These are phyloP conservation scores for Uria lomvia DNA, from an alignment of 2,113 vertebrate species.

Conservation along the genomic window DNA sequence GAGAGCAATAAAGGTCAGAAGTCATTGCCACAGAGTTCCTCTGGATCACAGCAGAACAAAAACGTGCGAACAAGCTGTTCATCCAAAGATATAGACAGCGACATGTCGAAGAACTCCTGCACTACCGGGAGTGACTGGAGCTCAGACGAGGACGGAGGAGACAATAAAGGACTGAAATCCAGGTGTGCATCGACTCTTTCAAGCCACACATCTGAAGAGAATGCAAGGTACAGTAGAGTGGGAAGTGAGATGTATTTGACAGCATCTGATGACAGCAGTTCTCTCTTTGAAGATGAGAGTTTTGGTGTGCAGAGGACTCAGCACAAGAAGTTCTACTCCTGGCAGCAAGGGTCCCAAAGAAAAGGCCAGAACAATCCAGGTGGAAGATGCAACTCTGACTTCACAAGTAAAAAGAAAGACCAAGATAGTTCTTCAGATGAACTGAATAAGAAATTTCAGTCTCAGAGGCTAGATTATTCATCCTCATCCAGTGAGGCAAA, in stretches of 20 bases:
- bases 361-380: constrained; percentile 60
- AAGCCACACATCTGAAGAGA: constrained; percentile 80
- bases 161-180: constrained; percentile 61
- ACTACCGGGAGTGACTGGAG: constrained; percentile 76
- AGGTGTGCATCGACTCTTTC: constrained; percentile 76
- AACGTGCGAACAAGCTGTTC: constrained; percentile 47
- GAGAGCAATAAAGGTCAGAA: constrained; percentile 64
- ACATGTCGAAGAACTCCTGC: constrained; percentile 67
- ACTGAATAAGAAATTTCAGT: constrained; percentile 88
- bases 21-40: constrained; percentile 41
- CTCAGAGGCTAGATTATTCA: constrained; percentile 86
- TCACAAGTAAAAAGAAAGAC: constrained; percentile 68
- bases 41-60: constrained; percentile 51
- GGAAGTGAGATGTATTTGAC: constrained; percentile 88
- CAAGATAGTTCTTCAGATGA: constrained; percentile 84
- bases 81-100: constrained; percentile 52
- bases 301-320: constrained; percentile 73
- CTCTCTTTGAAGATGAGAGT: constrained; percentile 87
- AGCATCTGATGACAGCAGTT: constrained; percentile 92
- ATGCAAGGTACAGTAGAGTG: constrained; percentile 70
- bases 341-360: constrained; percentile 74
- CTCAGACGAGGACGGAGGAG: constrained; percentile 76
- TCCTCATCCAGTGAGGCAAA: constrained; percentile 84
- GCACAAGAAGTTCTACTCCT: constrained; percentile 70
- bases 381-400: constrained; percentile 62